A percentile compares a stretch with the other conserved stretches of the same genome.
phyloP scores from a whole-genome alignment of 2,113 vertebrate genomes.

The Prionailurus viverrinus region DNA sequence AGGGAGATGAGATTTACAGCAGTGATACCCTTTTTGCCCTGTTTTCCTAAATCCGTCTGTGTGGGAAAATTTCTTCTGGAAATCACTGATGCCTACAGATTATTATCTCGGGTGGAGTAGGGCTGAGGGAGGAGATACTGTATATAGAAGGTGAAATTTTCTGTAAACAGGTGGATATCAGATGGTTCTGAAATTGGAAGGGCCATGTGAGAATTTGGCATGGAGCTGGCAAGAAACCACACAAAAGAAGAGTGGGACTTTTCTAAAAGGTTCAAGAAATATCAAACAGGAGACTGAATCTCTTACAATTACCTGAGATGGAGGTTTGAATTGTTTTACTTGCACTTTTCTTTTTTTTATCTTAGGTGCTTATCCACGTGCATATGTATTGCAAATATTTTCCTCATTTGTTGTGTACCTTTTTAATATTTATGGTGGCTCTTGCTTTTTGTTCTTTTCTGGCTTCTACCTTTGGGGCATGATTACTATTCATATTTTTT shows the following conservation, averaged over 20 bases:
- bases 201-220: not conserved
- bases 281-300: not conserved
- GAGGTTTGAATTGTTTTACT: not conserved
- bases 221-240: not conserved
- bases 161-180: not conserved
- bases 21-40: not conserved
- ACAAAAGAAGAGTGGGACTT: not conserved
- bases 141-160: not conserved
- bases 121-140: not conserved
- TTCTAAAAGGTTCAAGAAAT: not conserved
- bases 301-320: not conserved
- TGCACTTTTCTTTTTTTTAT: not conserved
- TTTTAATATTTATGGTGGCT: not conserved
- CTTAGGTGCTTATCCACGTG: not conserved
- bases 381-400: not conserved
- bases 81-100: not conserved
- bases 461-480: constrained; percentile 17
- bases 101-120: not conserved
- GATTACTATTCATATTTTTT: not conserved
- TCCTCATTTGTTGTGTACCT: not conserved
- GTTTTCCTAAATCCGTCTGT: not conserved
- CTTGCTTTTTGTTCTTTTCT: constrained; percentile 26
- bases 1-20: not conserved
- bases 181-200: not conserved
- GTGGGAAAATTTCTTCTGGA: not conserved